These are phyloP conservation scores for Trachymyrmex septentrionalis DNA, from an alignment of 1,140 invertebrate species.

Conservation along the genomic window DNA sequence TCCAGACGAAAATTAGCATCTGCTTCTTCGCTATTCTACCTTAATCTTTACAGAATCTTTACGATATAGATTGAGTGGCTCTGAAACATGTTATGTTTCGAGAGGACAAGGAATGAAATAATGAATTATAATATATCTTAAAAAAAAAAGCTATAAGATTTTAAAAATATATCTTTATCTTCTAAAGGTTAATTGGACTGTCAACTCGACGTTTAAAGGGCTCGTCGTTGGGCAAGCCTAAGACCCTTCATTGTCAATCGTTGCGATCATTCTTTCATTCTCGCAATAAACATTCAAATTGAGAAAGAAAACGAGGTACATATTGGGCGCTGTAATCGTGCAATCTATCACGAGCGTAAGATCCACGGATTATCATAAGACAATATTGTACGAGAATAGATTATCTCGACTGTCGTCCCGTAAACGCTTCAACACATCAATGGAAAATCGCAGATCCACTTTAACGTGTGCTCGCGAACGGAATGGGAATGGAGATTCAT, in stretches of 20 bases:
- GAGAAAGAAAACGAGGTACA: background rate
- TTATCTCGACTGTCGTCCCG: slow-evolving; percentile 65
- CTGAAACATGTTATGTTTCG: no score
- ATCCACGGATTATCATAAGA: slow-evolving; percentile 57
- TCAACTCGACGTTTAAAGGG: background rate
- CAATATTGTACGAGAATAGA: slow-evolving; percentile 50
- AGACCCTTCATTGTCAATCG: slow-evolving; percentile 13
- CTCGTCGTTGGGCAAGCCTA: background rate
- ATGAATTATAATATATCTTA: no score
- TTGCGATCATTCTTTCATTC: background rate
- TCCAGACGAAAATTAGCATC: slow-evolving; percentile 21
- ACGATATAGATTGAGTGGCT: no score
- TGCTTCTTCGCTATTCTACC: slow-evolving; percentile 1
- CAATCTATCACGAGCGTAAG: slow-evolving; percentile 9
- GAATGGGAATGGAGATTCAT: slow-evolving; percentile 68
- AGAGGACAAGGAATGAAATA: no score
- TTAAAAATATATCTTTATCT: no score
- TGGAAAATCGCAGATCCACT: slow-evolving; percentile 76
- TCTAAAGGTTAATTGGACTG: slow-evolving; percentile 25
- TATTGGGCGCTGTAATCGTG: slow-evolving; percentile 4
- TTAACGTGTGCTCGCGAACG: slow-evolving; percentile 67
- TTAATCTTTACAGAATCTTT: background rate
- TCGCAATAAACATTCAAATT: slow-evolving; percentile 32
- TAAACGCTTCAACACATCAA: slow-evolving; percentile 76
- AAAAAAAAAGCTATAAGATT: no score